phyloP scores from a whole-genome alignment of 2,888 invertebrate species.

The Tetranychus truncatus region DNA sequence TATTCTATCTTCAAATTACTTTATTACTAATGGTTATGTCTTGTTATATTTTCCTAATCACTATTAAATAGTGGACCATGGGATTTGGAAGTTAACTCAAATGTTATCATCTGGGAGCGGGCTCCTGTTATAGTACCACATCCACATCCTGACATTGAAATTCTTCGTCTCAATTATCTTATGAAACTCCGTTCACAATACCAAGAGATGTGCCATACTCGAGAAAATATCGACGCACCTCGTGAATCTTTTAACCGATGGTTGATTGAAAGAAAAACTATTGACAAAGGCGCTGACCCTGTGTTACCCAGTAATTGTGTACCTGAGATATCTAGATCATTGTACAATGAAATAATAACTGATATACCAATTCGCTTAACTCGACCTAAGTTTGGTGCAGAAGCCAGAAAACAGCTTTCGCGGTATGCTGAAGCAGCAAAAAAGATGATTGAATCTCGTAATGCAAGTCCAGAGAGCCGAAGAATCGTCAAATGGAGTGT shows the following conservation, averaged over 20 bases:
- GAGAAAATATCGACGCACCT: constrained; percentile 80
- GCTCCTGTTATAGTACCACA: constrained; percentile 66
- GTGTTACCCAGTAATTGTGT: constrained; percentile 74
- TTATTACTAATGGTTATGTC: no score
- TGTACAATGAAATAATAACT: constrained; percentile 95
- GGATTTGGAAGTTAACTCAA: constrained; percentile 82
- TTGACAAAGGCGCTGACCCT: constrained; percentile 73
- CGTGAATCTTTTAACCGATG: constrained; percentile 86
- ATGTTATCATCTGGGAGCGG: constrained; percentile 70
- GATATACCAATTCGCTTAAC: constrained; percentile 88
- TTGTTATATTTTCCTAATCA: background rate
- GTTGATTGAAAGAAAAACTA: constrained; percentile 84
- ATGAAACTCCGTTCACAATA: constrained; percentile 72
- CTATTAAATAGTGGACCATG: constrained; percentile 39
- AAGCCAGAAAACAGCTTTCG: constrained; percentile 79
- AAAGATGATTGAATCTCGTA: constrained; percentile 73
- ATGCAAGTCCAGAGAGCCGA: constrained; percentile 74
- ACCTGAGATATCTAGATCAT: constrained; percentile 74
- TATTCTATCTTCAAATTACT: no score
- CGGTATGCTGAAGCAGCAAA: constrained; percentile 90
- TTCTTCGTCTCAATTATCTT: constrained; percentile 58
- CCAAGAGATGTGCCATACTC: constrained; percentile 76
- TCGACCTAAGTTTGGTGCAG: constrained; percentile 85
- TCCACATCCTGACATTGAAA: constrained; percentile 83
- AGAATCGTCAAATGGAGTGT: constrained; percentile 98